Evolutionary conservation across 1,140 invertebrate species (phyloP).

Genomic region (Metaphire vulgaris): DNA sequence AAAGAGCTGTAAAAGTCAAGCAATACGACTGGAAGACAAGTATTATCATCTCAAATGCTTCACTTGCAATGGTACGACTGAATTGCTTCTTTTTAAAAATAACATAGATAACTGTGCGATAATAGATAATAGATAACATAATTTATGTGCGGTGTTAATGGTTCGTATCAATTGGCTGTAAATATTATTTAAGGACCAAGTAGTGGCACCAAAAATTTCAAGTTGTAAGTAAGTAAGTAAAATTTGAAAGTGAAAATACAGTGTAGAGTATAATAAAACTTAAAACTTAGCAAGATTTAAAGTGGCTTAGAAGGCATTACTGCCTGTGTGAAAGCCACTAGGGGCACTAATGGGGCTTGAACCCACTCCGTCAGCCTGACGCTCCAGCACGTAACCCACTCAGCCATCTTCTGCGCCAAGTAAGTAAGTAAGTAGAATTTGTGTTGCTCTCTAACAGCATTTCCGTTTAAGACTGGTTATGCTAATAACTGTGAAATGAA

Average conservation of each 20-base stretch:
- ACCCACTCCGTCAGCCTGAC: no score
- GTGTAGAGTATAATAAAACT: not conserved
- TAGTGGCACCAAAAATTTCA: not conserved
- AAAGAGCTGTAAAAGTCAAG: slow-evolving; percentile 91
- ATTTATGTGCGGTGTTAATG: slow-evolving; percentile 15
- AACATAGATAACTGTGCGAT: not conserved
- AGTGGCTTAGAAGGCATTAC: no score
- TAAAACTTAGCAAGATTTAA: no score
- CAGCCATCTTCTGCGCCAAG: no score
- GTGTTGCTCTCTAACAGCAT: not conserved
- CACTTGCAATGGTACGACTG: slow-evolving; percentile 67
- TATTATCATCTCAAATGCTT: slow-evolving; percentile 95
- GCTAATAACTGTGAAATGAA: slow-evolving; percentile 19
- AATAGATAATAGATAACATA: not conserved
- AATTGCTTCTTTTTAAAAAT: not conserved
- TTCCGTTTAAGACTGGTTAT: not conserved
- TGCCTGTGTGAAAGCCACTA: no score
- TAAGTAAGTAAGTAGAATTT: not conserved
- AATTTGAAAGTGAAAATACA: not conserved
- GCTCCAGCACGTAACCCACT: no score
- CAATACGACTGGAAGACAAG: slow-evolving; percentile 86
- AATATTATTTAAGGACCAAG: not conserved
- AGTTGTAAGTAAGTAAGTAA: not conserved
- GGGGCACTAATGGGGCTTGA: no score
- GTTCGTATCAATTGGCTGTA: not conserved